A percentile compares a stretch with the other conserved stretches of the same genome.
These are phyloP conservation scores for Plebejus melissa DNA, from an alignment of 2,888 invertebrate genomes.

Conservation along the genomic window DNA sequence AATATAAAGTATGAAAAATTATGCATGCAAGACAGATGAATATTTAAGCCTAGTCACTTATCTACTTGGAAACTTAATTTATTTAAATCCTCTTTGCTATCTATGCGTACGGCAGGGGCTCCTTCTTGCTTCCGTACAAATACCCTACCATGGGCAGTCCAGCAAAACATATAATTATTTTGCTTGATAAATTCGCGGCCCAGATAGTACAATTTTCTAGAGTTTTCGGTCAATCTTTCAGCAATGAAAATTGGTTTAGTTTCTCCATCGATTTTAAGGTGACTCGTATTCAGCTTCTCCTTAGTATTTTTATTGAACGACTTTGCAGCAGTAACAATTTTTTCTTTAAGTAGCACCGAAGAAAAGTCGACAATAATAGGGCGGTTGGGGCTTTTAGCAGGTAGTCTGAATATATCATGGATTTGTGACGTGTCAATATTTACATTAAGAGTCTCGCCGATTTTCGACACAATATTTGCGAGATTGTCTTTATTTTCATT, in stretches of 20 bases:
- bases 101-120: neutral
- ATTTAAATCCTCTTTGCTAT: neutral
- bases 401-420: neutral
- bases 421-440: neutral
- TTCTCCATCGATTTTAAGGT: neutral
- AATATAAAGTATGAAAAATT: neutral
- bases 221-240: neutral
- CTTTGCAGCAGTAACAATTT: neutral
- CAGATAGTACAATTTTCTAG: neutral
- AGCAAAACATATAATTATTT: slow-evolving; percentile 12
- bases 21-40: neutral
- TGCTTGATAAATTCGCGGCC: slow-evolving; percentile 3
- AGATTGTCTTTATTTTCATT: neutral
- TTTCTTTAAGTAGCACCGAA: neutral
- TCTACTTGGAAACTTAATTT: neutral
- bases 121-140: slow-evolving; percentile 8
- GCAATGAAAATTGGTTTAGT: neutral
- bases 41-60: neutral
- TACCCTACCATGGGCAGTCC: neutral
- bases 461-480: neutral
- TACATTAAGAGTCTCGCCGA: neutral
- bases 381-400: neutral
- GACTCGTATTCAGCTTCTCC: neutral
- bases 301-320: neutral
- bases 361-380: neutral